Conservation (phyloP, 2,113 vertebrate species). For the Scartelaos histophorus region DNA sequence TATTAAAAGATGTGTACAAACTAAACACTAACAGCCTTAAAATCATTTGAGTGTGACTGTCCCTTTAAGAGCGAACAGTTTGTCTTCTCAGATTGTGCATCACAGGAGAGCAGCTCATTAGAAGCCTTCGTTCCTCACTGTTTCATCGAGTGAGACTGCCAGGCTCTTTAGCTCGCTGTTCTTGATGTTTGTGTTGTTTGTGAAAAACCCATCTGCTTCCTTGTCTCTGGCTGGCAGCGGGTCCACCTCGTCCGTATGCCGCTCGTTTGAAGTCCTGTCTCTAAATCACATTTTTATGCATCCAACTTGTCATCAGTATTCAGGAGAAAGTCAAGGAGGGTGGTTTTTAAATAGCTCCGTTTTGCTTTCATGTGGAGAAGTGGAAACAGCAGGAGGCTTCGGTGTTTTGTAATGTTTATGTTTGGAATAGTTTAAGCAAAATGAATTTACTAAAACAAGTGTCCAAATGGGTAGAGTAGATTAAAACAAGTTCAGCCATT, state of each 20-base stretch:
- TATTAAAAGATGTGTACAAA: conserved; percentile 24
- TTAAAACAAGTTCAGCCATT: conserved; percentile 48
- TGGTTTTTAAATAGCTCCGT: conserved; percentile 64
- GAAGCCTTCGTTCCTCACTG: conserved; percentile 77
- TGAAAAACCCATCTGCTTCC: conserved; percentile 84
- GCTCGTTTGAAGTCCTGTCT: conserved; percentile 79
- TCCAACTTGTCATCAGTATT: conserved; percentile 71
- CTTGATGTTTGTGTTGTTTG: conserved; percentile 83
- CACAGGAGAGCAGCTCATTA: conserved; percentile 80
- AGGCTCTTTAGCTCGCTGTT: conserved; percentile 82
- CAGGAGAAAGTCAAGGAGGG: conserved; percentile 68
- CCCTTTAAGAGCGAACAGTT: conserved; percentile 73
- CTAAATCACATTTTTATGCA: conserved; percentile 74
- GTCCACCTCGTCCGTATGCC: conserved; percentile 81
- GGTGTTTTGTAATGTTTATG: conserved; percentile 13
- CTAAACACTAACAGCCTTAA: conserved; percentile 18
- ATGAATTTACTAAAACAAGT: conserved; percentile 22
- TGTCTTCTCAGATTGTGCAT: conserved; percentile 73
- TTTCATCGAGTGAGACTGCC: conserved; percentile 81
- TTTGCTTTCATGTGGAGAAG: conserved; percentile 31
- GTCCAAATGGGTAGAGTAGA: conserved; percentile 29
- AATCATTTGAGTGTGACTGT: conserved; percentile 55
- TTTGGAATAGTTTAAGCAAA: conserved; percentile 6
- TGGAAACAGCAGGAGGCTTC: not conserved
- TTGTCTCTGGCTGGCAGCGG: conserved; percentile 78